A percentile compares a stretch with the other conserved stretches of the same genome.
Evolutionary conservation across 2,113 vertebrate genomes (phyloP).

Genomic region (Brevimyrus niger): DNA sequence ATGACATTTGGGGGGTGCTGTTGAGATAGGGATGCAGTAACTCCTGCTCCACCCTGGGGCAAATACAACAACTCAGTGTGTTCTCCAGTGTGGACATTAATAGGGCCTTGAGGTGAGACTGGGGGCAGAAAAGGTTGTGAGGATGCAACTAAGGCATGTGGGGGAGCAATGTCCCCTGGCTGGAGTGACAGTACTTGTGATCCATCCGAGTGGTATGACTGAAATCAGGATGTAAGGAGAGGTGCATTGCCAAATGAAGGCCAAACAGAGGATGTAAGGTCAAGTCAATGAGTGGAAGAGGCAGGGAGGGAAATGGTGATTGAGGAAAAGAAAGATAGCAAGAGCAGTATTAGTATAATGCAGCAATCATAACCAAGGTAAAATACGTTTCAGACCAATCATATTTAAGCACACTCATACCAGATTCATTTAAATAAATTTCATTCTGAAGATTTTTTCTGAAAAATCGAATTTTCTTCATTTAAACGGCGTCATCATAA

Average conservation of each 20-base stretch:
- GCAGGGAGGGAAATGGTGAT: conserved; percentile 31
- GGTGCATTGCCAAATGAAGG: conserved; percentile 29
- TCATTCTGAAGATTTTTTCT: not conserved
- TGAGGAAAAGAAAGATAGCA: conserved; percentile 51
- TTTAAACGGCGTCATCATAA: not conserved
- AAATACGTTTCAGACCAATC: conserved; percentile 24
- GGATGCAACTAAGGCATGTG: conserved; percentile 43
- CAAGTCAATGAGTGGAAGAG: conserved; percentile 5
- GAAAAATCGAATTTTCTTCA: not conserved
- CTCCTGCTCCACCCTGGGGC: conserved; percentile 28
- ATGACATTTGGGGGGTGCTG: conserved; percentile 51
- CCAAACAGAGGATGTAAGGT: not conserved
- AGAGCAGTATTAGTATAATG: conserved; percentile 50
- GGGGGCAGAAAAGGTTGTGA: conserved; percentile 55
- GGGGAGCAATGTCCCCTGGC: conserved; percentile 33
- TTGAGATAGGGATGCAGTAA: conserved; percentile 45
- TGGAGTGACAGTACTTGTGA: conserved; percentile 45
- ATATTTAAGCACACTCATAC: not conserved
- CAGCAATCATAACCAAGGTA: conserved; percentile 47
- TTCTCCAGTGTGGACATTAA: conserved; percentile 48
- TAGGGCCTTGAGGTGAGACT: conserved; percentile 52
- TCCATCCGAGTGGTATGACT: conserved; percentile 54
- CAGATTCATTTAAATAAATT: not conserved
- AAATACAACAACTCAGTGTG: conserved; percentile 38
- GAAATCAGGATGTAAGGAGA: conserved; percentile 28